Conservation (phyloP, 1,140 invertebrate genomes). For the Ostrea denselamellosa region DNA sequence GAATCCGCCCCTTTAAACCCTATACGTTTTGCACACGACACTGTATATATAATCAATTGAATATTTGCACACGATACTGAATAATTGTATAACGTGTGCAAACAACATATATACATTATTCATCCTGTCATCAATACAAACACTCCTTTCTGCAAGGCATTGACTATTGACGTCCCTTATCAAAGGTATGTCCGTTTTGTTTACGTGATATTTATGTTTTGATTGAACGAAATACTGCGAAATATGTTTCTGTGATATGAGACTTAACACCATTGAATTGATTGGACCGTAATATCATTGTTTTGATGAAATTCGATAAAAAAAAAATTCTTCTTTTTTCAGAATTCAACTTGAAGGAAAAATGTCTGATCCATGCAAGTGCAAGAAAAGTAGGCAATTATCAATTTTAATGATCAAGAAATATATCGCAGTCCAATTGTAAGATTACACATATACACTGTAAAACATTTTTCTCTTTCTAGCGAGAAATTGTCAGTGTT, state of each 20-base stretch:
- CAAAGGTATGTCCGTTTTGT: background rate
- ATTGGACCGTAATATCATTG: no score
- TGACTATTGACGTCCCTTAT: background rate
- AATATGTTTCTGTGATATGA: no score
- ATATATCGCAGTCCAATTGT: background rate
- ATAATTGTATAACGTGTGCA: constrained; percentile 11
- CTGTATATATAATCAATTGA: background rate
- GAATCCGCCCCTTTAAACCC: background rate
- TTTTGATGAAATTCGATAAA: no score
- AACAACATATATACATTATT: constrained; percentile 6
- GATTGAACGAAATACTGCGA: no score
- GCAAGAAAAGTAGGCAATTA: background rate
- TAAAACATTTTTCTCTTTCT: background rate
- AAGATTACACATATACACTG: background rate
- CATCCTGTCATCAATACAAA: background rate
- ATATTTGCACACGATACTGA: background rate
- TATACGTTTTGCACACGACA: constrained; percentile 7
- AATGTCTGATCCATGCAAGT: background rate
- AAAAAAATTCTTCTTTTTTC: background rate
- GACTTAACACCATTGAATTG: no score
- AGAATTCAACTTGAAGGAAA: background rate
- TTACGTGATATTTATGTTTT: background rate
- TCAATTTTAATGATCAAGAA: background rate
- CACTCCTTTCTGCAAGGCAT: background rate
- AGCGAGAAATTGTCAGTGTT: background rate